Conservation (phyloP, 2,113 vertebrate genomes). For the Lates calcarifer region DNA sequence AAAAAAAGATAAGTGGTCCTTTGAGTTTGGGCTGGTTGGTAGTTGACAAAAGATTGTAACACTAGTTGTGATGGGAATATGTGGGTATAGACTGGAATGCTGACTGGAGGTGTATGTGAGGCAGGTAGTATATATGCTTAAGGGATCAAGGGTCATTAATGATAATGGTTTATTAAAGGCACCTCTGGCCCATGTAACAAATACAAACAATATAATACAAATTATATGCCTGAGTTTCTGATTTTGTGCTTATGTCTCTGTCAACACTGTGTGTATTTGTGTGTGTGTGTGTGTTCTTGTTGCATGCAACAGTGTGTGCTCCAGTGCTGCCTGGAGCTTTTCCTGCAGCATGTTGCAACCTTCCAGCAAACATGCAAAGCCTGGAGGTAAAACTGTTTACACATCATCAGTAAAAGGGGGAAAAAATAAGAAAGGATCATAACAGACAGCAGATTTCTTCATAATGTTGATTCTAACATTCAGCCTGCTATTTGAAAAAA, state of each 20-base stretch:
- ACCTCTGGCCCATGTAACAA: too few species aligned
- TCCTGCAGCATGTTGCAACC: slow-evolving; percentile 34
- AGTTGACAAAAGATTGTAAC: too few species aligned
- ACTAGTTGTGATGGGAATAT: too few species aligned
- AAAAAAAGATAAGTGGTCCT: too few species aligned
- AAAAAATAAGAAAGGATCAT: background rate
- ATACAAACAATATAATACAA: too few species aligned
- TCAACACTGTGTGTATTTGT: background rate
- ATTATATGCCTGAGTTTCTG: background rate
- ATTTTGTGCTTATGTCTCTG: background rate
- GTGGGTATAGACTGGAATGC: too few species aligned
- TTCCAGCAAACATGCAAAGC: slow-evolving; percentile 28
- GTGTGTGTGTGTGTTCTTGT: background rate
- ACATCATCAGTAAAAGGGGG: slow-evolving; percentile 2
- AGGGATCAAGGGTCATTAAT: too few species aligned
- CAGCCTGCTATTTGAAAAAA: background rate
- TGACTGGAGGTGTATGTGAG: too few species aligned
- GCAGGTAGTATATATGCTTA: too few species aligned
- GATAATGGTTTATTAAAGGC: too few species aligned
- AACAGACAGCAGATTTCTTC: background rate
- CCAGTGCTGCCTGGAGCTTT: slow-evolving; percentile 44
- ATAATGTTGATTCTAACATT: background rate
- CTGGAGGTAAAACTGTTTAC: slow-evolving; percentile 34
- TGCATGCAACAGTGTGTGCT: slow-evolving; percentile 6
- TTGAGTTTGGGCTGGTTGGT: too few species aligned